A percentile compares a stretch with the other conserved stretches of the same genome.
Conservation (phyloP, 30 jellyfish, hydroid and myxozoan species). For the Cassiopea andromeda region DNA sequence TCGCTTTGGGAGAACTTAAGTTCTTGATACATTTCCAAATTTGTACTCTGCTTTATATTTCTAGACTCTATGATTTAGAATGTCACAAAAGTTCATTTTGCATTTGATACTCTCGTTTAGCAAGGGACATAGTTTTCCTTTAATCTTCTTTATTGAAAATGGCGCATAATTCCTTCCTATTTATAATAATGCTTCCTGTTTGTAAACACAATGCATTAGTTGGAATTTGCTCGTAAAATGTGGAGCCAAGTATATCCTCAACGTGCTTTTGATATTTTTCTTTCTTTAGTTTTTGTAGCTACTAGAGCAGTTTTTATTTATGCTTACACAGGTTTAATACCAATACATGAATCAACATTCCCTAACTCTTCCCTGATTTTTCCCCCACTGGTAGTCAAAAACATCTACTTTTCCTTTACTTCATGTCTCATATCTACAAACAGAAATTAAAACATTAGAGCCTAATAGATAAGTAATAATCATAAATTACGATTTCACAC, state of each 20-base stretch:
- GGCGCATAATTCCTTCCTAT: background rate
- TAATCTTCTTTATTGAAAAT: background rate
- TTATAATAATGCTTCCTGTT: background rate
- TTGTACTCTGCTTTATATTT: background rate
- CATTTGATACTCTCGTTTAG: background rate
- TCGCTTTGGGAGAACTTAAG: background rate
- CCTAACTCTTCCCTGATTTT: too few relatives aligned
- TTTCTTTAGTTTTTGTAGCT: background rate
- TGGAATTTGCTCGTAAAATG: background rate
- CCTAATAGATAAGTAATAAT: too few relatives aligned
- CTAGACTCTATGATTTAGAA: background rate
- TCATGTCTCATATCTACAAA: too few relatives aligned
- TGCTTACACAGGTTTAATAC: background rate
- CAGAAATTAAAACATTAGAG: too few relatives aligned
- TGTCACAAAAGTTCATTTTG: background rate
- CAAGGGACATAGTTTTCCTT: background rate
- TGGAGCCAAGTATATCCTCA: background rate
- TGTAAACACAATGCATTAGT: background rate
- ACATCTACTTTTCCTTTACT: too few relatives aligned
- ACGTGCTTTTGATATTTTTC: background rate
- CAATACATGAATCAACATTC: too few relatives aligned
- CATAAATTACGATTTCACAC: too few relatives aligned
- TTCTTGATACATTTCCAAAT: background rate
- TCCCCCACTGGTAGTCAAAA: too few relatives aligned
- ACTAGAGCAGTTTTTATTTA: background rate